A percentile compares a stretch with the other conserved stretches of the same genome.
Evolutionary conservation across 1,140 invertebrate genomes (phyloP).

Genomic region (Drosophila bipectinata): DNA sequence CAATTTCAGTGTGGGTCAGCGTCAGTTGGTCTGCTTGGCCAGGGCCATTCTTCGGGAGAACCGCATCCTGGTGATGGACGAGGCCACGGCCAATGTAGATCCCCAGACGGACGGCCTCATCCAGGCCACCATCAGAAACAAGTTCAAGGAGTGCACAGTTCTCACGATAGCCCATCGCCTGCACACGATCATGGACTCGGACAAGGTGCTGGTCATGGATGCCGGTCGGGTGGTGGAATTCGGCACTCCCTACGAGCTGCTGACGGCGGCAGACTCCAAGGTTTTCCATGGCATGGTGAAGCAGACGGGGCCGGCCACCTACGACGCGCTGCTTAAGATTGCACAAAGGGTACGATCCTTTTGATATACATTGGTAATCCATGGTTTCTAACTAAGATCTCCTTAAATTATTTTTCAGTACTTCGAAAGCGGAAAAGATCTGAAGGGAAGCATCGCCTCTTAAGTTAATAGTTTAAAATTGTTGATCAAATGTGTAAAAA

Average conservation of each 20-base stretch:
- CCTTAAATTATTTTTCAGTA: no score
- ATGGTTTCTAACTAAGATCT: no score
- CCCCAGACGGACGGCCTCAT: slow-evolving; percentile 89
- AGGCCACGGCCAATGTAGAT: slow-evolving; percentile 90
- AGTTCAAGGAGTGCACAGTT: slow-evolving; percentile 91
- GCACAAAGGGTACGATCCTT: slow-evolving; percentile 85
- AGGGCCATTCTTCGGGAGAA: slow-evolving; percentile 92
- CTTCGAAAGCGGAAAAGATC: no score
- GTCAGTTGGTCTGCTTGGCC: slow-evolving; percentile 91
- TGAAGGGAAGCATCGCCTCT: no score
- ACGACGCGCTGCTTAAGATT: slow-evolving; percentile 86
- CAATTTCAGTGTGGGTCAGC: slow-evolving; percentile 93
- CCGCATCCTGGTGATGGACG: slow-evolving; percentile 89
- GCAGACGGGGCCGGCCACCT: slow-evolving; percentile 87
- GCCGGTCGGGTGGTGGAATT: slow-evolving; percentile 87
- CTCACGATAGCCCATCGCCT: slow-evolving; percentile 94
- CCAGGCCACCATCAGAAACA: slow-evolving; percentile 88
- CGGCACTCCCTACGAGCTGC: slow-evolving; percentile 86
- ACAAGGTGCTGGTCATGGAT: slow-evolving; percentile 87
- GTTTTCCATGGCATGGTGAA: slow-evolving; percentile 88
- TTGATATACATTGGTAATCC: background rate
- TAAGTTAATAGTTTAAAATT: no score
- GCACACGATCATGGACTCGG: slow-evolving; percentile 91
- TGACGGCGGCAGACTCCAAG: slow-evolving; percentile 79
- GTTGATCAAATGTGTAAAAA: no score